Evolutionary conservation across 2,888 invertebrate species (phyloP), one percentile per base, ranked within the genome.

Genomic region (Temnothorax unifasciatus): DNA sequence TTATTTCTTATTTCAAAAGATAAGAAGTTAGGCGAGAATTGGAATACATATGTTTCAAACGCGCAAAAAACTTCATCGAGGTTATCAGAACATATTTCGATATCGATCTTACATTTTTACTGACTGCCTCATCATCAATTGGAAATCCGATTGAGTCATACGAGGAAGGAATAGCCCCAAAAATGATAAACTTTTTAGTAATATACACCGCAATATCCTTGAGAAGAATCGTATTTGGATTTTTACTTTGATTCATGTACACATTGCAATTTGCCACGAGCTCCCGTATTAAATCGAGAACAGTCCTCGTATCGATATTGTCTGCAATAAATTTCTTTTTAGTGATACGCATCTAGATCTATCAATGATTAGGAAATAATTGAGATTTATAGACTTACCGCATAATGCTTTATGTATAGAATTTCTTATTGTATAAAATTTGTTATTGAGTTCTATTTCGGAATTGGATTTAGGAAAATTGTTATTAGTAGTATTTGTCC

Each of bases 271-370:
- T 95, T 2, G 97, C 96, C n/a, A 99, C 97, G 71, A 99, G 95
- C 93, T 99, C 98, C 85, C 98, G 96, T 2, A 99, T 95, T 0
- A 96, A 96, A 93, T 99, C 99, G 76, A 99, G 93, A 0, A 97
- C 97, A n/a, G 96, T 96, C 90, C 98, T 97, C 0, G 99, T 99
- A 95, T 99, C 99, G 82, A 99, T 96, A 94, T 99, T 99, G 95
- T 99, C 98, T 97, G 93, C 21, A 94, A 92, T 29, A 64, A 61
- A 52, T 59, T 63, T 38, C n/a, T 25, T 41, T 47, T 76, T 82
- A 34, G 5, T 25, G 11, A 47, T 44, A 47, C 13, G 15, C 11
- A 81, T 59, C 8, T 41, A 41, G 29, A 63, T 34, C 25, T 50
- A 25, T 4, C 25, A 66, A 18, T 13, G 0, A 54, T 75, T 18